Evolutionary conservation across 2,888 invertebrate genomes (phyloP).

Genomic region (Branchipolynoe longqiensis): DNA sequence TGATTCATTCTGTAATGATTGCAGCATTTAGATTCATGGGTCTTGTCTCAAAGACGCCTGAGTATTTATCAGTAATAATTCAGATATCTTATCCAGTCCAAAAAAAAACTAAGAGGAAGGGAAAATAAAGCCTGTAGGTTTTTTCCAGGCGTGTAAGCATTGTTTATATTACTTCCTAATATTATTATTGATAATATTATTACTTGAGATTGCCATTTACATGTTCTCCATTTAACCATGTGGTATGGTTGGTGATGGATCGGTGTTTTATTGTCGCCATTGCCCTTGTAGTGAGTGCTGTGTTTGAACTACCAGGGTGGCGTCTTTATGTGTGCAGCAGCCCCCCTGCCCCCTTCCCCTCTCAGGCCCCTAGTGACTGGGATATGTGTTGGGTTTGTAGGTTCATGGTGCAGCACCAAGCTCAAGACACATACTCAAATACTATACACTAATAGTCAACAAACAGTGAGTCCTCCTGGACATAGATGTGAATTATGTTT

Average conservation of each 20-base stretch:
- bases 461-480: too few relatives aligned
- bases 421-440: too few relatives aligned
- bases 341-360: too few relatives aligned
- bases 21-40: conserved; percentile 31
- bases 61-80: neutral
- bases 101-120: too few relatives aligned
- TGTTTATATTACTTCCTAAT: conserved; percentile 50
- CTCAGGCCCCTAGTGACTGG: too few relatives aligned
- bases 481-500: too few relatives aligned
- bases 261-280: neutral
- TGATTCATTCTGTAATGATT: conserved; percentile 1
- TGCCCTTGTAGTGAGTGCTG: conserved; percentile 50
- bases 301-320: too few relatives aligned
- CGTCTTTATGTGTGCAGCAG: too few relatives aligned
- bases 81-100: neutral
- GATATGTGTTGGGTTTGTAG: too few relatives aligned
- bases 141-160: conserved; percentile 28
- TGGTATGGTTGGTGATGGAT: neutral
- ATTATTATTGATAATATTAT: conserved; percentile 39
- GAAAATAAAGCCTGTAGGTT: conserved; percentile 27
- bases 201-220: conserved; percentile 48
- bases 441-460: too few relatives aligned
- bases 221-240: conserved; percentile 2
- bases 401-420: too few relatives aligned
- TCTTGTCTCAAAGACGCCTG: neutral